Evolutionary conservation across 2,113 vertebrate genomes (phyloP), one percentile per base, ranked within the genome.

Genomic region (Gobio gobio): DNA sequence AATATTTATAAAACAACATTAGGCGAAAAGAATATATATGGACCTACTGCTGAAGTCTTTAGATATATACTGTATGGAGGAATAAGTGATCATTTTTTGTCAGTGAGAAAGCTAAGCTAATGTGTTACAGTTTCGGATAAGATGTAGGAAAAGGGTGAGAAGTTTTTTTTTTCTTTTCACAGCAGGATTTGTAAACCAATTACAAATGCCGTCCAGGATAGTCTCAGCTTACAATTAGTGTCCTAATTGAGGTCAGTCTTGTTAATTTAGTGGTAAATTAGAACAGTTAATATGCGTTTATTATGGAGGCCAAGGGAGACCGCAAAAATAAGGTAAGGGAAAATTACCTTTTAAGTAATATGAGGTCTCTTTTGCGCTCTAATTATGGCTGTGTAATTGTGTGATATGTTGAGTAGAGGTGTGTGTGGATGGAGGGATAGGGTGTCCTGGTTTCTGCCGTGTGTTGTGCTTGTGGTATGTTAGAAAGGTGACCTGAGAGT

Each of bases 211-310:
- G 86, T 91, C 86, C 88, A 83, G 85, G 89, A 84, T 88, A 92
- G 89, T 90, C 90, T 91, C 88, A 75, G 91, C 93, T 92, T 83
- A 93, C 94, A 94, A 94, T 94, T 94, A 94, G 89, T 87, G 75
- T 83, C 90, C 90, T 95, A 94, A 95, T 95, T 94, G 93, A 93
- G 94, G 94, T 95, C 94, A 95, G 92, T 92, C 92, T 95, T 92
- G 93, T 95, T 94, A 92, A 95, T 94, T 95, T 95, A 93, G 93
- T 93, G 92, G 92, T 92, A 91, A 95, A 94, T 94, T 95, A 94
- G 92, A 94, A 95, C 92, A 92, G 93, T 94, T 95, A 94, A 94
- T 95, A 92, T 91, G 91, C 91, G 90, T 93, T 94, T 94, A 94
- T 93, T 91, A 89, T 90, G 92, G 93, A 90, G 93, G 92, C 94